Percentiles rank a stretch among this genome's conserved stretches.
phyloP scores from a whole-genome alignment of 2,113 vertebrate species.

The Chaenogobius annularis region DNA sequence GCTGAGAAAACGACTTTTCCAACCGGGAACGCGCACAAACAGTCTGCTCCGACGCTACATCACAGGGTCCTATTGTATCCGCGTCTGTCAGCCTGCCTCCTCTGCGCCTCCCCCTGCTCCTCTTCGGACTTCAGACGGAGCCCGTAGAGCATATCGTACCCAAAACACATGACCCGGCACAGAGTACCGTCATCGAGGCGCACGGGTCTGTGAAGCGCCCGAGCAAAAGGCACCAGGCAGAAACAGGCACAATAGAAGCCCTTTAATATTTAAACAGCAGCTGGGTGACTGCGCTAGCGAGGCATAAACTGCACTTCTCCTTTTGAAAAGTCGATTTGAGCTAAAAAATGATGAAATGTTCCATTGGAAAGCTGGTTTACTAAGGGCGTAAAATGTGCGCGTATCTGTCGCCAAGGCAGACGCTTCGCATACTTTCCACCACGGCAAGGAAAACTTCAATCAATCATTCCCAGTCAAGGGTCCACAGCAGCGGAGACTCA shows the following conservation, averaged over 20 bases:
- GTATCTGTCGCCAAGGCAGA: conserved; percentile 2
- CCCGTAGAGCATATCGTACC: conserved; percentile 20
- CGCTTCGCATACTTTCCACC: conserved; percentile 62
- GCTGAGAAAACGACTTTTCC: conserved; percentile 33
- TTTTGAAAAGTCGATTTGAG: conserved; percentile 8
- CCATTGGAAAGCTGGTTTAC: background rate
- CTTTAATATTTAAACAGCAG: conserved; percentile 81
- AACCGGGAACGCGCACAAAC: conserved; percentile 19
- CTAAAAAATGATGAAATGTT: conserved; percentile 10
- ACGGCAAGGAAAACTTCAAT: conserved; percentile 64
- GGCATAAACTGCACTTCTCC: conserved; percentile 19
- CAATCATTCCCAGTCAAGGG: conserved; percentile 46
- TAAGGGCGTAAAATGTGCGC: background rate
- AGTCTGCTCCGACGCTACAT: conserved; percentile 46
- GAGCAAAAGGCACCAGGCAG: conserved; percentile 5
- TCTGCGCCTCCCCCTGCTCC: conserved; percentile 36
- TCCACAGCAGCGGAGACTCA: conserved; percentile 32
- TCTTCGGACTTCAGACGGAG: conserved; percentile 30
- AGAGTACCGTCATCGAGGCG: background rate
- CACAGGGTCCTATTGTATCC: conserved; percentile 62
- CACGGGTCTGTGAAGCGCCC: background rate
- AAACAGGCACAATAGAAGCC: conserved; percentile 60
- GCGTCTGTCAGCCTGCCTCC: conserved; percentile 57
- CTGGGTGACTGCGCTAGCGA: conserved; percentile 55
- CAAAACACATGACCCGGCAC: background rate